Conservation (phyloP, 2,797 vertebrate genomes). For the Etheostoma perlongum region DNA sequence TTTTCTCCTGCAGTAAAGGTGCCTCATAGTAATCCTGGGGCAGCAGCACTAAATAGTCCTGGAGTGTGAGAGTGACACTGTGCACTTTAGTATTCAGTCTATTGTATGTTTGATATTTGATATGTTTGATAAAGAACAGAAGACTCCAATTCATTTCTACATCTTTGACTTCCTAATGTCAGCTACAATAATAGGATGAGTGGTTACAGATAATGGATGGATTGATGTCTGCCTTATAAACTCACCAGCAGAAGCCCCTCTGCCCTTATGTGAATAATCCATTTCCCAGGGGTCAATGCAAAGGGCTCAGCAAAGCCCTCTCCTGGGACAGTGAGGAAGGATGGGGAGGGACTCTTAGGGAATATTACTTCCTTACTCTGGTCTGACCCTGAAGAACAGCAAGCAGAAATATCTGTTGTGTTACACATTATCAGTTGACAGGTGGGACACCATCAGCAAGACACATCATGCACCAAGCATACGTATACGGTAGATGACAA, state of each 20-base stretch:
- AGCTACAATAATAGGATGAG: no score
- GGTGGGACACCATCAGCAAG: background rate
- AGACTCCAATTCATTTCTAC: background rate
- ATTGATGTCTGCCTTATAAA: constrained; percentile 10
- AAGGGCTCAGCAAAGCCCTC: constrained; percentile 89
- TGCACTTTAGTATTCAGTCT: background rate
- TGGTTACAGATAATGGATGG: no score
- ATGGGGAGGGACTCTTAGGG: constrained; percentile 86
- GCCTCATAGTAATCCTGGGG: constrained; percentile 93
- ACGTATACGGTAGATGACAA: background rate
- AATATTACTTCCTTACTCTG: constrained; percentile 91
- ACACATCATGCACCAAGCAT: background rate
- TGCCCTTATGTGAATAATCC: constrained; percentile 89
- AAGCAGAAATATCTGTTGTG: constrained; percentile 17
- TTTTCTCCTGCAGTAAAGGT: constrained; percentile 84
- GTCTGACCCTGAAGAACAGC: constrained; percentile 79
- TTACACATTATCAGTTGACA: background rate
- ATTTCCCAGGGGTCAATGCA: constrained; percentile 86
- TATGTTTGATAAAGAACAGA: background rate
- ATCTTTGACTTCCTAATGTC: background rate
- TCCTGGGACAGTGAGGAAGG: constrained; percentile 92
- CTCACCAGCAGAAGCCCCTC: constrained; percentile 94
- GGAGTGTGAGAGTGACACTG: constrained; percentile 22
- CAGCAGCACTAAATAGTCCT: constrained; percentile 96
- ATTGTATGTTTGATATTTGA: background rate